Conservation (phyloP, 2,888 invertebrate genomes). For the Theodoxus fluviatilis region DNA sequence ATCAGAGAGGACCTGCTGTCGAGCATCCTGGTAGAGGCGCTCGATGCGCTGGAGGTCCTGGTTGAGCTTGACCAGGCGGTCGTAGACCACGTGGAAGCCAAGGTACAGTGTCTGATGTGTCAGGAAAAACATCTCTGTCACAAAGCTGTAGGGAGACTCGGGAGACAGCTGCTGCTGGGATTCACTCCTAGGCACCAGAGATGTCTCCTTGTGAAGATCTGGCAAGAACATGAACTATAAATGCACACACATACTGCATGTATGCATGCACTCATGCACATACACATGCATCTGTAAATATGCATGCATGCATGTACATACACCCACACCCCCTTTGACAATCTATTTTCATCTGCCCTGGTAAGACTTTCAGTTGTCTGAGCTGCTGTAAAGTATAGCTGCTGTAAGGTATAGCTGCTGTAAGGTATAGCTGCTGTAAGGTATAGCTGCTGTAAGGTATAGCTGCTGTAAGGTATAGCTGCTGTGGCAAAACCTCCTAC, state of each 20-base stretch:
- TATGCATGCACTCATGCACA: not conserved
- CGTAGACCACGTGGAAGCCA: slow-evolving; percentile 69
- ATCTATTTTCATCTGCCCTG: too few species aligned
- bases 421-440: too few species aligned
- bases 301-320: too few species aligned
- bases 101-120: slow-evolving; percentile 86
- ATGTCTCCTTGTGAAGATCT: slow-evolving; percentile 75
- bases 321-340: too few species aligned
- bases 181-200: slow-evolving; percentile 74
- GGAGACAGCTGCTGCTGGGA: slow-evolving; percentile 31
- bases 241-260: not conserved
- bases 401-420: too few species aligned
- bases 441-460: too few species aligned
- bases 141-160: slow-evolving; percentile 69
- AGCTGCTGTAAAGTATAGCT: too few species aligned
- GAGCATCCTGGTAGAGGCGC: slow-evolving; percentile 76
- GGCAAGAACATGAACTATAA: slow-evolving; percentile 10
- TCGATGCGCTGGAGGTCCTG: slow-evolving; percentile 77
- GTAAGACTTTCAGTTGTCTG: too few species aligned
- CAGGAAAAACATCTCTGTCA: slow-evolving; percentile 90
- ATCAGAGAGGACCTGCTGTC: slow-evolving; percentile 69
- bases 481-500: too few species aligned
- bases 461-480: too few species aligned
- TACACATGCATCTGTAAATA: too few species aligned
- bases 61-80: slow-evolving; percentile 70